These are phyloP conservation scores for Malacoctenus gilli DNA, from an alignment of 2,797 vertebrate genomes.

Conservation along the genomic window DNA sequence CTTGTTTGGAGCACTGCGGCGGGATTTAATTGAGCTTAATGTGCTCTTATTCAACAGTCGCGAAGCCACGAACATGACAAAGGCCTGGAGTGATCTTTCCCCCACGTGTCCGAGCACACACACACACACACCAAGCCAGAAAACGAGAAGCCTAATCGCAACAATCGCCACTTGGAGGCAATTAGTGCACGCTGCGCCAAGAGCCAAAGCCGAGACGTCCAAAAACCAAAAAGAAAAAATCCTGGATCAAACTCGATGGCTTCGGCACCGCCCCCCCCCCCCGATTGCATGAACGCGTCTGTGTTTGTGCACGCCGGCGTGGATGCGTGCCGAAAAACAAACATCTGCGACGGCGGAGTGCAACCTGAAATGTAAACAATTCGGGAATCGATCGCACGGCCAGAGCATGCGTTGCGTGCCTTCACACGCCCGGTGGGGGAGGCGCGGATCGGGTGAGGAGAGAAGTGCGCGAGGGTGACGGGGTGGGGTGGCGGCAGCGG, in stretches of 20 bases:
- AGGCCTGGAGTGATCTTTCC: constrained; percentile 33
- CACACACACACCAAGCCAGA: constrained; percentile 11
- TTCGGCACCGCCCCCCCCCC: constrained; percentile 26
- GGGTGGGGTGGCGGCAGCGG: constrained; percentile 18
- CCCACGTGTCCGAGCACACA: constrained; percentile 38
- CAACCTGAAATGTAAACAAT: constrained; percentile 70
- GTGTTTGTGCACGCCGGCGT: constrained; percentile 48
- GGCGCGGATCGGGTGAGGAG: constrained; percentile 44
- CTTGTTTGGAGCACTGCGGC: constrained; percentile 34
- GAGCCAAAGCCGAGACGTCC: constrained; percentile 41
- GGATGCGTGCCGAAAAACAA: constrained; percentile 48
- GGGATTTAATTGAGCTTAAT: constrained; percentile 39
- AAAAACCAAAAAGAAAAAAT: constrained; percentile 35
- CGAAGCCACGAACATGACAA: constrained; percentile 53
- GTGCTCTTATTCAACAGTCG: constrained; percentile 39
- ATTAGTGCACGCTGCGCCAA: constrained; percentile 51
- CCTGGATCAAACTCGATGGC: constrained; percentile 67
- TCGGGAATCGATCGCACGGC: constrained; percentile 62
- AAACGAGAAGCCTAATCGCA: constrained; percentile 36
- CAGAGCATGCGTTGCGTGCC: constrained; percentile 52
- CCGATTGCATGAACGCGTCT: constrained; percentile 44
- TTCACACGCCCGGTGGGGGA: constrained; percentile 55
- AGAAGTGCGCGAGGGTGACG: constrained; percentile 8
- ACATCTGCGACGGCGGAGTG: constrained; percentile 64
- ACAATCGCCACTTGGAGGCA: constrained; percentile 58